Conservation (phyloP, 1,140 invertebrate genomes). For the Nebria ingens region DNA sequence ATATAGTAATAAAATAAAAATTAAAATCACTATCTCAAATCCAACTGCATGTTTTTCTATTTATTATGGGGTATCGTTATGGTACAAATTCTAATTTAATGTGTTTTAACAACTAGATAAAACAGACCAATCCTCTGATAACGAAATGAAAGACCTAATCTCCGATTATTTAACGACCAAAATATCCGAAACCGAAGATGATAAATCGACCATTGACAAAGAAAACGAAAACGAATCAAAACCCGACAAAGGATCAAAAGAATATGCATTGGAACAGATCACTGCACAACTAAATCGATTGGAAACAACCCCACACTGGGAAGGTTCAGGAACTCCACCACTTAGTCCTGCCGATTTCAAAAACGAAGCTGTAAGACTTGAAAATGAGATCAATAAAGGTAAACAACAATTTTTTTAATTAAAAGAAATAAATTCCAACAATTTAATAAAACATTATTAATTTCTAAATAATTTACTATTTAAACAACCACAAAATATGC, state of each 20-base stretch:
- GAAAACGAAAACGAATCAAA: conserved; percentile 21
- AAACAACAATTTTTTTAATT: neutral
- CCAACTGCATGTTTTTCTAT: no score
- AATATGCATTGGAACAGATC: conserved; percentile 28
- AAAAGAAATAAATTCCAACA: neutral
- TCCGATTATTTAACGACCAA: neutral
- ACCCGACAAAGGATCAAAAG: conserved; percentile 28
- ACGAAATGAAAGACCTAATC: conserved; percentile 2
- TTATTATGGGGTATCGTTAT: no score
- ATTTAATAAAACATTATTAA: neutral
- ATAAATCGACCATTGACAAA: neutral
- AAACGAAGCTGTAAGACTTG: neutral
- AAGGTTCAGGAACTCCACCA: conserved; percentile 25
- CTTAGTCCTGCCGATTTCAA: conserved; percentile 29
- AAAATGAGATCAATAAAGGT: neutral
- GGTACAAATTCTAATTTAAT: no score
- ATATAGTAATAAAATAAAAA: neutral
- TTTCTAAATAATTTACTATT: no score
- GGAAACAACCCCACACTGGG: conserved; percentile 16
- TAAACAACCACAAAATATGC: no score
- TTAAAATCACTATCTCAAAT: neutral
- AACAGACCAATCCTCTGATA: conserved; percentile 2
- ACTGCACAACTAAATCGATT: conserved; percentile 27
- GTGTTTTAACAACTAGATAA: neutral
- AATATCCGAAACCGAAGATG: neutral